Conservation (phyloP, 2,113 vertebrate species). For the Anolis sagrei region DNA sequence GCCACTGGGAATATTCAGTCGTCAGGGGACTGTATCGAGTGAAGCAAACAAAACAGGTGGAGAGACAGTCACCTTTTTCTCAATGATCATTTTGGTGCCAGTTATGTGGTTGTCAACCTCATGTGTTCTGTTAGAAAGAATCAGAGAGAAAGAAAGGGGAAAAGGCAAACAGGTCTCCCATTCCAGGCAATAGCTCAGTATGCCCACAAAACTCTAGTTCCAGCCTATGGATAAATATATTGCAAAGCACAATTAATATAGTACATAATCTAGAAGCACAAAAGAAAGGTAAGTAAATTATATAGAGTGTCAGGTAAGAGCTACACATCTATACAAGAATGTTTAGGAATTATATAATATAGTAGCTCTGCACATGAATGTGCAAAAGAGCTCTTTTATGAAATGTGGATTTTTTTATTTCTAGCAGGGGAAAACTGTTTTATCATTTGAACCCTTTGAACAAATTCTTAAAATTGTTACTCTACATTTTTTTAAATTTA, state of each 20-base stretch:
- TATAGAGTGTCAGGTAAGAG: no score
- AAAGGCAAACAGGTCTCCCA: neutral
- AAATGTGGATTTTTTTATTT: no score
- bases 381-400: no score
- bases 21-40: no score
- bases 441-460: neutral
- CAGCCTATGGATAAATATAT: neutral
- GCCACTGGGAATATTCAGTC: neutral
- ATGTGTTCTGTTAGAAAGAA: neutral
- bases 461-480: neutral
- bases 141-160: neutral
- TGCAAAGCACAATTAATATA: neutral
- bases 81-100: neutral
- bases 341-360: no score
- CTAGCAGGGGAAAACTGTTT: neutral
- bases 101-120: no score
- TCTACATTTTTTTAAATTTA: conserved; percentile 36
- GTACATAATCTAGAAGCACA: neutral
- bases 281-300: neutral
- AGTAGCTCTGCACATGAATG: no score
- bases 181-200: neutral
- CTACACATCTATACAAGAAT: no score
- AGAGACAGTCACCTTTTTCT: neutral
- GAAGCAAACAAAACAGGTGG: no score
- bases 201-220: neutral